Evolutionary conservation across 2,113 vertebrate species (phyloP).

Genomic region (Coptodon rendalli): DNA sequence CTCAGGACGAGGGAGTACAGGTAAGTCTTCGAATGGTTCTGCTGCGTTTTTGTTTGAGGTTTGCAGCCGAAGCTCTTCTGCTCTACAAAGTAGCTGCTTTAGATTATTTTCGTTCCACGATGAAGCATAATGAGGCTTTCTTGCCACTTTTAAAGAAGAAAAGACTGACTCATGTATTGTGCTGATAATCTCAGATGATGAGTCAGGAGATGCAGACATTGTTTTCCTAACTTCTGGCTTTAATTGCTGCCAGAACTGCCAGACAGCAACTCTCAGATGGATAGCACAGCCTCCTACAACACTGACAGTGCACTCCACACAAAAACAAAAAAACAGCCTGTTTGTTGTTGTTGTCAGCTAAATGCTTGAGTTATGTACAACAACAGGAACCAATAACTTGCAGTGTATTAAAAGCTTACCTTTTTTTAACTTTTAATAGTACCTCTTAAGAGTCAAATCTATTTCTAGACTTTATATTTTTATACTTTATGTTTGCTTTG

Average conservation of each 20-base stretch:
- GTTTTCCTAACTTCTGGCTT: background rate
- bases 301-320: background rate
- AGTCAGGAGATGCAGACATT: background rate
- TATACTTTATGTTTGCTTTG: background rate
- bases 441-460: background rate
- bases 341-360: background rate
- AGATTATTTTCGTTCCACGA: background rate
- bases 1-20: constrained; percentile 81
- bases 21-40: constrained; percentile 26
- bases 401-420: background rate
- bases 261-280: background rate
- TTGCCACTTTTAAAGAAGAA: background rate
- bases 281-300: background rate
- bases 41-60: background rate
- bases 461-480: background rate
- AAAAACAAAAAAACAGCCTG: background rate
- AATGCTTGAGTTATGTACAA: background rate
- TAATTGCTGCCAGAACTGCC: background rate
- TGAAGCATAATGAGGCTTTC: background rate
- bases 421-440: background rate
- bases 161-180: background rate
- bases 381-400: background rate
- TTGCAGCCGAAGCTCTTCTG: background rate
- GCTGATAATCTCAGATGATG: background rate
- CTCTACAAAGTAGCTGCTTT: background rate